These are phyloP conservation scores for Thymelicus sylvestris DNA, from an alignment of 2,888 invertebrate genomes.

Conservation along the genomic window DNA sequence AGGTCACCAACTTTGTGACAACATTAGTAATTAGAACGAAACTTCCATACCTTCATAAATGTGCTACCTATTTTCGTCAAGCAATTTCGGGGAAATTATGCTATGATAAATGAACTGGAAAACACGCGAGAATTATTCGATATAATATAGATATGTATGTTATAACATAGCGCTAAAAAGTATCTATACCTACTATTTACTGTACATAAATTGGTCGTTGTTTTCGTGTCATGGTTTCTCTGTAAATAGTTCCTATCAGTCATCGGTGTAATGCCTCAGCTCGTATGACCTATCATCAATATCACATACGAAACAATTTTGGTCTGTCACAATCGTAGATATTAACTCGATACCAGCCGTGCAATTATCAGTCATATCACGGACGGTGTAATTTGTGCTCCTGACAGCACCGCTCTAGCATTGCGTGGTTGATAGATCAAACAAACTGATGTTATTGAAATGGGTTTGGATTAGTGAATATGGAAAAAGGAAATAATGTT, in stretches of 20 bases:
- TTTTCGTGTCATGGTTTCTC: background rate
- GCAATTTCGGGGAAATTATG: too few species aligned
- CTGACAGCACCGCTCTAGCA: constrained; percentile 14
- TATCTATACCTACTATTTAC: too few species aligned
- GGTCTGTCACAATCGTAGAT: constrained; percentile 39
- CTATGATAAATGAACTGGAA: too few species aligned
- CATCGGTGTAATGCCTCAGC: constrained; percentile 13
- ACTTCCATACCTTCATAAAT: too few species aligned
- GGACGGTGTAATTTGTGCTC: constrained; percentile 29
- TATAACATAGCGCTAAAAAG: too few species aligned
- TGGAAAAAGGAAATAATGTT: background rate
- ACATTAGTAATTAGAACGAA: too few species aligned
- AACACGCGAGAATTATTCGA: too few species aligned
- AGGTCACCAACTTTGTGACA: too few species aligned
- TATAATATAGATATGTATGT: too few species aligned
- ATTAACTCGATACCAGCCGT: constrained; percentile 44
- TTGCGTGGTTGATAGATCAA: background rate
- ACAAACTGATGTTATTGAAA: constrained; percentile 12
- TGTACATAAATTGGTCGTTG: background rate
- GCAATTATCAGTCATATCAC: constrained; percentile 34
- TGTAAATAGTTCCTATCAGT: background rate
- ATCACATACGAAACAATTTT: constrained; percentile 42
- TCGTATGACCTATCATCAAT: constrained; percentile 35
- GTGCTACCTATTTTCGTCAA: too few species aligned
- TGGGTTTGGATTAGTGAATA: background rate